Conservation (phyloP, 2,888 invertebrate genomes). For the Philopedon plagiatum region DNA sequence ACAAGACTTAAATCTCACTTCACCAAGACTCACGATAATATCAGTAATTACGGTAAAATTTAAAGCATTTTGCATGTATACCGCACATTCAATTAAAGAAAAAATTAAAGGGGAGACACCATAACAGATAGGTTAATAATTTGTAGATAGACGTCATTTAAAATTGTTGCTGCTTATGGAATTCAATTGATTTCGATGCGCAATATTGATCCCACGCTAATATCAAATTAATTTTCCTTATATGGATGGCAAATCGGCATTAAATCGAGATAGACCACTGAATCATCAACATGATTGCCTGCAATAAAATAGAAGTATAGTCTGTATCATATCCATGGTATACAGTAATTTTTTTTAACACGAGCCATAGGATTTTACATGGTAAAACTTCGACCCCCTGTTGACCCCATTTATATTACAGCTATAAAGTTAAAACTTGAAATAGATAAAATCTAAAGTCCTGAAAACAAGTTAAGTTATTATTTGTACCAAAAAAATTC, state of each 20-base stretch:
- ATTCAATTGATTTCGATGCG: conserved; percentile 45
- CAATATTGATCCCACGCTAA: conserved; percentile 28
- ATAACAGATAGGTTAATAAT: conserved; percentile 44
- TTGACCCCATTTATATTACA: too few relatives aligned
- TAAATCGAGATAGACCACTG: not conserved
- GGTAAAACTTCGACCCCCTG: too few relatives aligned
- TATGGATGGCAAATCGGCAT: conserved; percentile 6
- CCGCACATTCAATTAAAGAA: conserved; percentile 33
- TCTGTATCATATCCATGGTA: too few relatives aligned
- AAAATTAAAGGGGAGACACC: conserved; percentile 39
- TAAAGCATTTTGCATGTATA: conserved; percentile 48
- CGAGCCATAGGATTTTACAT: too few relatives aligned
- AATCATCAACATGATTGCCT: not conserved
- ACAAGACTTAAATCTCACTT: conserved; percentile 53
- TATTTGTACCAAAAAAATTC: too few relatives aligned
- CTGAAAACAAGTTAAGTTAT: too few relatives aligned
- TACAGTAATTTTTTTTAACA: too few relatives aligned
- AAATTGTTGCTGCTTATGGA: conserved; percentile 40
- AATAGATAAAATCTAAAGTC: too few relatives aligned
- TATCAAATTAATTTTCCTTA: conserved; percentile 22
- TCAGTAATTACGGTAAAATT: conserved; percentile 54
- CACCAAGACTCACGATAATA: conserved; percentile 53
- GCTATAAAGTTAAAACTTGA: too few relatives aligned
- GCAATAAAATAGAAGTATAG: not conserved
- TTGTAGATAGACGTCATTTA: conserved; percentile 40